phyloP scores from a whole-genome alignment of 2,797 vertebrate species.

The Calcarius lapponicus region DNA sequence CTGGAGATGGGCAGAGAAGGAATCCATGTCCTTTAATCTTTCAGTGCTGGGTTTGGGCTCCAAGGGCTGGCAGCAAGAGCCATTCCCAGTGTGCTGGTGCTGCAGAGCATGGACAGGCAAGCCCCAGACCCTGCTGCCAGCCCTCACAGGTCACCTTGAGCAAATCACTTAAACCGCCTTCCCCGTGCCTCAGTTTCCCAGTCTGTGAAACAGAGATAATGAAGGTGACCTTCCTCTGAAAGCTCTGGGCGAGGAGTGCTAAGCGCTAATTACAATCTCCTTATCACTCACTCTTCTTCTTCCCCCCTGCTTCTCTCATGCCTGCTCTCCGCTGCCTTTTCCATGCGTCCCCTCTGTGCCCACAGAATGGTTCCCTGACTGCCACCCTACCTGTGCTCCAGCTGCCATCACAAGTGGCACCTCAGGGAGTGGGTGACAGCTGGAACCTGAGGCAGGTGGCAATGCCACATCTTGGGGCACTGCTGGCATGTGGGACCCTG shows the following conservation, averaged over 20 bases:
- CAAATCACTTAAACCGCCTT: background rate
- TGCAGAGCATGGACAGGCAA: accelerated
- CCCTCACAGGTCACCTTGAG: background rate
- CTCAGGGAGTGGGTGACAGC: accelerated
- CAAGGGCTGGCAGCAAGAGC: background rate
- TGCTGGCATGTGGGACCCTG: accelerated
- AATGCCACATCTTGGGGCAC: background rate
- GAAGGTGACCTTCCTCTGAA: constrained; percentile 9
- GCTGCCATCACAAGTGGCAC: background rate
- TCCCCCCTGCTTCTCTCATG: background rate
- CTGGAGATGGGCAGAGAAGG: background rate
- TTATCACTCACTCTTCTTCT: background rate
- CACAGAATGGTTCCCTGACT: accelerated
- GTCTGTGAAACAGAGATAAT: constrained; percentile 4
- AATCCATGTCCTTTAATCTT: accelerated
- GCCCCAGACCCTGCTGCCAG: accelerated
- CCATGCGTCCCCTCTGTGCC: background rate
- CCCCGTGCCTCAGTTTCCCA: background rate
- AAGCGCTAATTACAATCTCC: background rate
- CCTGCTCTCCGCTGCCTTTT: background rate
- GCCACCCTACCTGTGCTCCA: background rate
- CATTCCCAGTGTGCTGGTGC: accelerated
- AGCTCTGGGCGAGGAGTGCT: accelerated
- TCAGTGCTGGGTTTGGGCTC: background rate
- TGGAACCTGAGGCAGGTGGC: background rate